phyloP scores from a whole-genome alignment of 2,797 vertebrate genomes.

The Chlorospingus semifuscus region DNA sequence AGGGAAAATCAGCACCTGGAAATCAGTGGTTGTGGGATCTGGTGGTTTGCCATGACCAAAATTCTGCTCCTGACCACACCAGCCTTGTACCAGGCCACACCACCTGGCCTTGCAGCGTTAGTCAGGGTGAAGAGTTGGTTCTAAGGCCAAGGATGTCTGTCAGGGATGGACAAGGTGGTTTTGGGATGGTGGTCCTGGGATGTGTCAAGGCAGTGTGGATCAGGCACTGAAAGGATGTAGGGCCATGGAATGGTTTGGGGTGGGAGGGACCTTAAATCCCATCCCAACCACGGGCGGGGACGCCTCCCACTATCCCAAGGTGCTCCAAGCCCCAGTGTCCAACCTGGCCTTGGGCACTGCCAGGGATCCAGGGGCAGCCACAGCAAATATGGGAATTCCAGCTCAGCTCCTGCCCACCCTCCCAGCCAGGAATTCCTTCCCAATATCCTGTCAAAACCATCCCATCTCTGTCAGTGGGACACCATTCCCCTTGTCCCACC shows the following conservation, averaged over 20 bases:
- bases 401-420: not conserved
- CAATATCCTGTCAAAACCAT: accelerated
- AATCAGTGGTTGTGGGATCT: accelerated
- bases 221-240: not conserved
- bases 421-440: not conserved
- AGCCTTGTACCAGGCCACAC: no score
- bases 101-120: no score
- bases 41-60: not conserved
- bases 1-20: not conserved
- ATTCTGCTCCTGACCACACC: not conserved
- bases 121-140: not conserved
- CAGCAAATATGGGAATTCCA: not conserved
- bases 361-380: not conserved
- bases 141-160: accelerated
- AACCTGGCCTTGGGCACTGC: accelerated
- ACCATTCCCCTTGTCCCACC: not conserved
- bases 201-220: not conserved
- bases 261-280: not conserved
- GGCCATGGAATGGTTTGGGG: not conserved
- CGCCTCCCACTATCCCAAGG: accelerated
- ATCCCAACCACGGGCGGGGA: no score
- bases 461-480: not conserved
- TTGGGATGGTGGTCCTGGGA: not conserved
- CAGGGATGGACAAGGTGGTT: not conserved
- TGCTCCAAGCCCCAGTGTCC: accelerated